Base-by-base conservation (phyloP, 2,888 invertebrate species). In the Geophilus truncorum region DNA sequence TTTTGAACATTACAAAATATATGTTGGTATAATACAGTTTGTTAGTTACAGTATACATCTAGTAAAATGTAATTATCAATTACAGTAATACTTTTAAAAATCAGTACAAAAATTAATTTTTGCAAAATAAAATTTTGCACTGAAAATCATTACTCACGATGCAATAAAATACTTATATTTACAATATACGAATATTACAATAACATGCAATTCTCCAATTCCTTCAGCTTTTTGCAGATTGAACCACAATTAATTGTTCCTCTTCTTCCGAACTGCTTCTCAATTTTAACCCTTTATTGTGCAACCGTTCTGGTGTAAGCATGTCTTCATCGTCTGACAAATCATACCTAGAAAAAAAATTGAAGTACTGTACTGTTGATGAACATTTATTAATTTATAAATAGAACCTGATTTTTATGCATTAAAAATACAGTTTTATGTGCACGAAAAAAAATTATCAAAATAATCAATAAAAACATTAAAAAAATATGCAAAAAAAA, bases 261-360 rank as follows among this genome's bases (percentile, higher is more conserved):
- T 83, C 84, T 32, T 84, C 84, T 77, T 84, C 83, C 15, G 84
- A 84, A 81, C 84, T 84, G 75, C 82, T 83, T 32, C 82, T 77
- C 75, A 82, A 82, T 28, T 79, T 81, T 21, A 82, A 77, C 30
- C 30, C 81, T 9, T 83, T 80, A 45, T 80, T 78, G 77, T 83
- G 82, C 36, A 84, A 82, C 0, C 83, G 82, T 57, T 84, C 83
- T 40, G 84, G 83, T 25, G 83, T 82, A 81, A 84, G 80, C 70
- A 84, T 80, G 78, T 84, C 84, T 80, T 85, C 85, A 80, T 85
- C 85, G 80, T 85, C 85, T 10, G 85, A 85, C 62, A 85, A 81
- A 79, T 85, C 85, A 82, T 85, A 85, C 85, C 85, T 82, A 62
- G 5, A 34, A 79, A 80, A 79, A 75, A 10, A 70, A 70, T 2